These are phyloP conservation scores for Platynereis dumerilii DNA, from an alignment of 2,888 invertebrate species.

Conservation along the genomic window DNA sequence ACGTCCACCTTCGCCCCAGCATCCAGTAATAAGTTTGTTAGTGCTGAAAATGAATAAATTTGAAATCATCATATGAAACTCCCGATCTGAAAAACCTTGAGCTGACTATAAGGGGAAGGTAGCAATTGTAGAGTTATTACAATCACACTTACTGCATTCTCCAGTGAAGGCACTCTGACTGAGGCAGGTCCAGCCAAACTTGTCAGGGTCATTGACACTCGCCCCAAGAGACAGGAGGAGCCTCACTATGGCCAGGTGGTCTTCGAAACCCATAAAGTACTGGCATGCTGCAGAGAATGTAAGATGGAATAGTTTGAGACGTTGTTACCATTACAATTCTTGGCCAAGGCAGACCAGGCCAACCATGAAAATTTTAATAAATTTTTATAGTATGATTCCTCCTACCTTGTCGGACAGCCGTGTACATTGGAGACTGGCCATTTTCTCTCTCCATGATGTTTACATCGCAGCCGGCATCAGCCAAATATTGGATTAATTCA, in stretches of 20 bases:
- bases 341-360: too few species aligned
- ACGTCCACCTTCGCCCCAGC: conserved; percentile 43
- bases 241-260: conserved; percentile 14
- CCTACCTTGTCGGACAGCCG: conserved; percentile 51
- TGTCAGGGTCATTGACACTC: conserved; percentile 50
- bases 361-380: too few species aligned
- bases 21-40: conserved; percentile 48
- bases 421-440: conserved; percentile 51
- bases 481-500: conserved; percentile 44
- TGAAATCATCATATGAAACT: conserved; percentile 1
- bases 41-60: conserved; percentile 39
- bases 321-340: neutral
- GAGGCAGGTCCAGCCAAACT: conserved; percentile 52
- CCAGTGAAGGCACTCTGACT: conserved; percentile 56
- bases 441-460: conserved; percentile 46
- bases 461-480: conserved; percentile 50
- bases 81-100: too few species aligned
- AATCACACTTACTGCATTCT: conserved; percentile 46
- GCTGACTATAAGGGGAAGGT: too few species aligned
- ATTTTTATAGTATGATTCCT: too few species aligned
- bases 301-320: neutral
- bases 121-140: too few species aligned
- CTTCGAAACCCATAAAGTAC: conserved; percentile 6
- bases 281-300: conserved; percentile 5
- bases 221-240: conserved; percentile 48